Percentiles rank a stretch among this genome's conserved stretches.
These are phyloP conservation scores for Ophonus ardosiacus DNA, from an alignment of 2,888 invertebrate species.

Conservation along the genomic window DNA sequence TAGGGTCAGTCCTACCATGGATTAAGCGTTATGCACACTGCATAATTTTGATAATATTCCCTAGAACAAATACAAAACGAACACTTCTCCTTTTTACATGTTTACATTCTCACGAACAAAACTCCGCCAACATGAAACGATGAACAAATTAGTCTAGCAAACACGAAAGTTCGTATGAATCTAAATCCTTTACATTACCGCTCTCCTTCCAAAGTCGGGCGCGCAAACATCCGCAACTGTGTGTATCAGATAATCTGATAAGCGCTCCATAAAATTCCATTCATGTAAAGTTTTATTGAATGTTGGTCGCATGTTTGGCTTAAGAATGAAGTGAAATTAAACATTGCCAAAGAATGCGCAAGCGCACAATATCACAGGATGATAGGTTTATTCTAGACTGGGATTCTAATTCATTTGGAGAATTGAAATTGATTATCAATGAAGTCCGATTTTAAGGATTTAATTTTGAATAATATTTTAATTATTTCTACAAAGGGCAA, in stretches of 20 bases:
- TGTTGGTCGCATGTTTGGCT: constrained; percentile 7
- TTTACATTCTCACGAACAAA: background rate
- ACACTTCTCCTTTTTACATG: background rate
- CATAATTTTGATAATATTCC: no score
- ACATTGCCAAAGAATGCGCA: background rate
- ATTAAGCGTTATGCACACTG: no score
- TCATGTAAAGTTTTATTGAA: constrained; percentile 50
- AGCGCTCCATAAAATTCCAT: constrained; percentile 45
- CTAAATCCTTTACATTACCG: background rate
- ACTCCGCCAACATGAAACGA: background rate
- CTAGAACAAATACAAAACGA: no score
- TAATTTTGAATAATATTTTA: no score
- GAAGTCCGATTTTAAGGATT: no score
- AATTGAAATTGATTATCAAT: no score
- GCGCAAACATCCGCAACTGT: constrained; percentile 17
- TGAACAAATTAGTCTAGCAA: background rate
- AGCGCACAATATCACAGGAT: background rate
- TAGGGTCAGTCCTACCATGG: no score
- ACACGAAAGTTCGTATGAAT: background rate
- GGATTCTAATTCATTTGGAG: no score
- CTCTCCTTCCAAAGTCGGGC: background rate
- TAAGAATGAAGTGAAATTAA: constrained; percentile 43
- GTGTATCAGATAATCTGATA: constrained; percentile 49
- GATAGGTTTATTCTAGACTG: background rate
- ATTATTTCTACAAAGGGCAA: no score